Evolutionary conservation across 2,797 vertebrate genomes (phyloP).

Genomic region (Pempheris klunzingeri): DNA sequence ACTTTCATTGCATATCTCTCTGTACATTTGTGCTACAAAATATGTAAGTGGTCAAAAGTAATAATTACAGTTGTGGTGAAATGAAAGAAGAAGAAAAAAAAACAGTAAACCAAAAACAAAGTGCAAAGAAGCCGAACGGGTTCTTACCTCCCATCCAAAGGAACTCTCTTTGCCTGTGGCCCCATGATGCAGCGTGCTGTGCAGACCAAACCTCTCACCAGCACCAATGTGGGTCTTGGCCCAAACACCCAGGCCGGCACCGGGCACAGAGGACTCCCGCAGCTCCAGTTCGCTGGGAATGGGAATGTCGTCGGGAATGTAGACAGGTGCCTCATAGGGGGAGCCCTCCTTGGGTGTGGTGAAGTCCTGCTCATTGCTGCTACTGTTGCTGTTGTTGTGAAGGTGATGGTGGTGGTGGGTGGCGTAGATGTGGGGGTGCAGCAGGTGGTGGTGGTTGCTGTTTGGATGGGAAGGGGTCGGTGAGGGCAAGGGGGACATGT

Average conservation of each 20-base stretch:
- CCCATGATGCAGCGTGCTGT: slow-evolving; percentile 86
- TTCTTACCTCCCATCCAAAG: slow-evolving; percentile 98
- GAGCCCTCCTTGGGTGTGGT: slow-evolving; percentile 97
- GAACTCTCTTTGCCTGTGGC: slow-evolving; percentile 89
- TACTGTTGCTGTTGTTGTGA: slow-evolving; percentile 77
- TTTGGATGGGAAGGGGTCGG: slow-evolving; percentile 90
- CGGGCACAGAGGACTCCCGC: slow-evolving; percentile 96
- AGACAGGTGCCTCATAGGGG: slow-evolving; percentile 97
- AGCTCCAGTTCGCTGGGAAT: slow-evolving; percentile 96
- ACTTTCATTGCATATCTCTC: not conserved
- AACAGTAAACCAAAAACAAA: not conserved
- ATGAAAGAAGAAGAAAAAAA: not conserved
- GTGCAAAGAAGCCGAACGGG: not conserved
- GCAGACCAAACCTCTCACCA: slow-evolving; percentile 94
- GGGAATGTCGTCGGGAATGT: slow-evolving; percentile 99
- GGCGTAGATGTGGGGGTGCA: slow-evolving; percentile 76
- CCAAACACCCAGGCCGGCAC: slow-evolving; percentile 96
- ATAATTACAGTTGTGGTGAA: not conserved
- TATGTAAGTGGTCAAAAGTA: not conserved
- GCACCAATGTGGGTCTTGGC: slow-evolving; percentile 91
- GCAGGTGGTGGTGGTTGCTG: slow-evolving; percentile 81
- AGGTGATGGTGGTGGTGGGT: slow-evolving; percentile 74
- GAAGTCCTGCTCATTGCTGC: slow-evolving; percentile 94
- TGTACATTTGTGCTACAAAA: slow-evolving; percentile 8
- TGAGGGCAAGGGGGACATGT: slow-evolving; percentile 90